Conservation (phyloP, 2,888 invertebrate genomes). For the Ephialtes manifestator region DNA sequence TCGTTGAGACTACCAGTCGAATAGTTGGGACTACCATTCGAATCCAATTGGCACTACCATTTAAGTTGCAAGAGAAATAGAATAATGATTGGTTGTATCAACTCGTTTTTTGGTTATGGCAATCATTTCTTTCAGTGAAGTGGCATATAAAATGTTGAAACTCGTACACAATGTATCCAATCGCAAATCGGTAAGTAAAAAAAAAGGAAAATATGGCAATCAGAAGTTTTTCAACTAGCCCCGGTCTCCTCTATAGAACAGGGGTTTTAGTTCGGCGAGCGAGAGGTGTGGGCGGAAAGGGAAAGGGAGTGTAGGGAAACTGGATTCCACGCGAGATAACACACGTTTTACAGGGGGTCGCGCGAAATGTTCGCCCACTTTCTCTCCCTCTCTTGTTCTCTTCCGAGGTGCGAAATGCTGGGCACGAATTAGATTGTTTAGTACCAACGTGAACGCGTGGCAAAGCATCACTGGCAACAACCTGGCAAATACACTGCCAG, state of each 20-base stretch:
- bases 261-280: conserved; percentile 16
- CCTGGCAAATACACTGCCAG: conserved; percentile 7
- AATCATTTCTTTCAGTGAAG: no score
- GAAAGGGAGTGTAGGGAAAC: conserved; percentile 46
- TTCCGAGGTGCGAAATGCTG: conserved; percentile 66
- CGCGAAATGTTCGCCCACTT: neutral
- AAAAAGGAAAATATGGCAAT: neutral
- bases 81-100: no score
- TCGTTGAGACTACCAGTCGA: no score
- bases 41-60: no score
- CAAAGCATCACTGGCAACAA: conserved; percentile 27
- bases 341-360: conserved; percentile 67
- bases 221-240: neutral
- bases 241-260: neutral
- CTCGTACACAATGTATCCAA: no score
- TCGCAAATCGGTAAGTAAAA: neutral
- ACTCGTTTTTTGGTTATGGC: no score
- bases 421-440: conserved; percentile 71
- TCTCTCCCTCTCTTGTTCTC: conserved; percentile 15
- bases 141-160: no score
- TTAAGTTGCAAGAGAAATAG: no score
- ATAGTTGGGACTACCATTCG: no score
- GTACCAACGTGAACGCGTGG: conserved; percentile 62
- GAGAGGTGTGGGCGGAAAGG: conserved; percentile 48
- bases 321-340: conserved; percentile 69